Base-by-base conservation (phyloP, 2,113 vertebrate genomes). In the Forbesichthys papilliferus region DNA sequence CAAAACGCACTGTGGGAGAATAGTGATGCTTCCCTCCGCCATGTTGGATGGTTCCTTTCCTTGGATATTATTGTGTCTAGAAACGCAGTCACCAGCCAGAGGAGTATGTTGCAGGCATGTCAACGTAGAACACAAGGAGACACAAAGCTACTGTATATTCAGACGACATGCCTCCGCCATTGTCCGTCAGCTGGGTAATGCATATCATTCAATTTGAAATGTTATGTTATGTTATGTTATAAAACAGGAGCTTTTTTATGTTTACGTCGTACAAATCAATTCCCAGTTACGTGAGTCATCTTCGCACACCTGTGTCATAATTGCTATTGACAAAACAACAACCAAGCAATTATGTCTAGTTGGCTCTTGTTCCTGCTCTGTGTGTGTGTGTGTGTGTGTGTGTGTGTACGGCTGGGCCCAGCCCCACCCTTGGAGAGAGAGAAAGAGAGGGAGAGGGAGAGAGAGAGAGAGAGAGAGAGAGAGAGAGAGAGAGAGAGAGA, bases 41-140 rank as follows among this genome's bases (percentile, higher is more conserved):
- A 69, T 48, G 58, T 82, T 83, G 81, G 77, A 86, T 81, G 76
- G 56, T 84, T 77, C 66, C 83, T 86, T 67, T 80, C 1, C 20
- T 20, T 20, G 20, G 20, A 20, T 90, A 48, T 81, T 89, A 86
- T 87, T 91, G 77, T 88, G 87, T 87, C 86, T 84, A 84, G 48
- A 77, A 77, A 69, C 12, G 6, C 78, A 78, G 72, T 33, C 75
- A 2, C 20, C 20, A 20, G 74, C 79, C 71, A 84, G 74, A 8
- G 74, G 63, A 80, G 85, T 84, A 68, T 82, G 82, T 84, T 79
- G 74, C 75, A 78, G 36, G 70, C 77, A 75, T 79, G 74, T 83
- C 64, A 76, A 77, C 74, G 80, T 83, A 81, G 51, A 18, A 48
- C 42, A 0, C 14, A 16, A 66, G 55, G 20, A 42, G 52, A 84